A percentile compares a stretch with the other conserved stretches of the same genome.
These are phyloP conservation scores for Sebastes diaconus DNA, from an alignment of 2,797 vertebrate species.

Conservation along the genomic window DNA sequence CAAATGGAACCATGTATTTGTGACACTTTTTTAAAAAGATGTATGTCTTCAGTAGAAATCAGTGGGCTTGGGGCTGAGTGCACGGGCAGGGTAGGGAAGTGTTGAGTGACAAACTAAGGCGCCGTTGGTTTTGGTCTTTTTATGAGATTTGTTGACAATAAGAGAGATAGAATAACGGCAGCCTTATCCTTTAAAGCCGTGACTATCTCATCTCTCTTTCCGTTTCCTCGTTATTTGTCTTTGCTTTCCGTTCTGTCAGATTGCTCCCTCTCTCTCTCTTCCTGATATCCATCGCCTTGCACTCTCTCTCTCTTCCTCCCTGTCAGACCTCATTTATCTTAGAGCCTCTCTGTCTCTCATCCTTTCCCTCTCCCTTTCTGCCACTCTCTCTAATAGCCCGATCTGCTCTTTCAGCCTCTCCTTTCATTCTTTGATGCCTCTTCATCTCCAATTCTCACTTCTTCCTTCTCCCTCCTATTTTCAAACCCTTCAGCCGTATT, in stretches of 20 bases:
- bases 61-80: not conserved
- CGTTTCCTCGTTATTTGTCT: slow-evolving; percentile 32
- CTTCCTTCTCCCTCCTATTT: slow-evolving; percentile 4
- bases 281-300: slow-evolving; percentile 11
- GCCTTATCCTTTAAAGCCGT: slow-evolving; percentile 3
- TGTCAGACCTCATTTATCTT: slow-evolving; percentile 59
- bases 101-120: not conserved
- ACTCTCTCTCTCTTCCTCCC: slow-evolving; percentile 19
- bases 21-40: not conserved
- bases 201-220: slow-evolving; percentile 5
- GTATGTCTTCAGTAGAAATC: not conserved
- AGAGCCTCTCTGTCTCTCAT: slow-evolving; percentile 29
- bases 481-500: slow-evolving; percentile 4
- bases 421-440: slow-evolving; percentile 32
- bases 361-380: not conserved
- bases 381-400: slow-evolving; percentile 48
- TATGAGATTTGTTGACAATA: slow-evolving; percentile 11
- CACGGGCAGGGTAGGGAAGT: too few relatives aligned
- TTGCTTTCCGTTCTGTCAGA: slow-evolving; percentile 33
- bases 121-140: slow-evolving; percentile 7
- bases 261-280: slow-evolving; percentile 9
- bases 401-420: slow-evolving; percentile 31
- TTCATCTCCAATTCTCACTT: slow-evolving; percentile 13
- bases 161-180: slow-evolving; percentile 10
- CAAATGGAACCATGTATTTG: not conserved